Conservation (phyloP, 2,888 invertebrate species). For the Hypomecis atomaria region DNA sequence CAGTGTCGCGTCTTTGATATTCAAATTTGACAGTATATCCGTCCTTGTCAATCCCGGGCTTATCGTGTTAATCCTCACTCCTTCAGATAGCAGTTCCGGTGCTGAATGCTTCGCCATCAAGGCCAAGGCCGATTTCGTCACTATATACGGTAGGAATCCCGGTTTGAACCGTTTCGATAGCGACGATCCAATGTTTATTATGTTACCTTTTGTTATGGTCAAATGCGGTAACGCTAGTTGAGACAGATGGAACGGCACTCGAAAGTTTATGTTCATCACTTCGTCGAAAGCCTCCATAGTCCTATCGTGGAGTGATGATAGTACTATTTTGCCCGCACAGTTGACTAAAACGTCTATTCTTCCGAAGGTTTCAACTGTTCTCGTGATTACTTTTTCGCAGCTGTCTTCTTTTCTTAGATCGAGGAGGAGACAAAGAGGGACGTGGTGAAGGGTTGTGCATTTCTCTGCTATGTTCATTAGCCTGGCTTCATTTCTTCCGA, state of each 20-base stretch:
- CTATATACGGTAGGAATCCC: slow-evolving; percentile 53
- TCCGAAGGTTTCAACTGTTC: slow-evolving; percentile 56
- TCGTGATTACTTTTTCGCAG: slow-evolving; percentile 54
- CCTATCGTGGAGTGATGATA: slow-evolving; percentile 55
- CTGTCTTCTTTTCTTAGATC: slow-evolving; percentile 53
- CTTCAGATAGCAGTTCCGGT: slow-evolving; percentile 52
- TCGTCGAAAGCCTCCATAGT: slow-evolving; percentile 58
- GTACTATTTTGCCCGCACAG: slow-evolving; percentile 53
- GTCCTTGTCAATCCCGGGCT: slow-evolving; percentile 59
- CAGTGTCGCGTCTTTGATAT: slow-evolving; percentile 39
- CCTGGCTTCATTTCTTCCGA: slow-evolving; percentile 56
- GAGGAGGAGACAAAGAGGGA: slow-evolving; percentile 48
- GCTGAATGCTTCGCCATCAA: slow-evolving; percentile 57
- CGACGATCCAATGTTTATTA: slow-evolving; percentile 59
- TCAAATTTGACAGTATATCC: slow-evolving; percentile 52
- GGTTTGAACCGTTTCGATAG: slow-evolving; percentile 51
- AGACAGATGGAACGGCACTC: slow-evolving; percentile 57
- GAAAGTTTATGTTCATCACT: slow-evolving; percentile 59
- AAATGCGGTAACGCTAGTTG: slow-evolving; percentile 58
- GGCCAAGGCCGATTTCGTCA: slow-evolving; percentile 57
- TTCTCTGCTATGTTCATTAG: slow-evolving; percentile 50
- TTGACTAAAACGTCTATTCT: slow-evolving; percentile 60
- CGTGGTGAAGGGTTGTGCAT: slow-evolving; percentile 45
- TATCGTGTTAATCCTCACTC: slow-evolving; percentile 60
- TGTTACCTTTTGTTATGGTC: slow-evolving; percentile 60